phyloP scores from a whole-genome alignment of 2,888 invertebrate species.

The Lochmaea crataegi region DNA sequence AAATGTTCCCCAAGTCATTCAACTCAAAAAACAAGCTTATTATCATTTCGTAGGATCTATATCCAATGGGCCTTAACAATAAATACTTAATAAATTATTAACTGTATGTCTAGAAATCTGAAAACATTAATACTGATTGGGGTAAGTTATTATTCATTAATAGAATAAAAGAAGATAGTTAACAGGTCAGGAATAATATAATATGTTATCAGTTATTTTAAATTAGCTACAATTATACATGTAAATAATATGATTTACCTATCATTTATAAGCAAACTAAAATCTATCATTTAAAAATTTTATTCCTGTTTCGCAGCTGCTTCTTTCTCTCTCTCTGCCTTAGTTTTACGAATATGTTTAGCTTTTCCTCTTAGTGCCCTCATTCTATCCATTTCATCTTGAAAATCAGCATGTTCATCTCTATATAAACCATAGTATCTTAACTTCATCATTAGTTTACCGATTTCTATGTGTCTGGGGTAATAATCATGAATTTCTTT shows the following conservation, averaged over 20 bases:
- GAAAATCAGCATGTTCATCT: constrained; percentile 91
- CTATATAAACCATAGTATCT: constrained; percentile 83
- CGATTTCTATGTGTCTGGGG: constrained; percentile 84
- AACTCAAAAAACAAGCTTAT: no score
- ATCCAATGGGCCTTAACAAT: no score
- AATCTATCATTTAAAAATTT: not conserved
- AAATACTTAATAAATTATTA: no score
- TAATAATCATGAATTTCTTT: constrained; percentile 85
- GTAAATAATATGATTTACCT: no score
- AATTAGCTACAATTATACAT: constrained; percentile 1
- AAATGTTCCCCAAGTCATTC: no score
- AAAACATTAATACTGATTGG: no score
- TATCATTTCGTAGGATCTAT: no score
- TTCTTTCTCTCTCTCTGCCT: constrained; percentile 42
- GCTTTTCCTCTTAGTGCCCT: constrained; percentile 82
- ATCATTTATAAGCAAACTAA: constrained; percentile 6
- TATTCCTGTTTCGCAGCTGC: constrained; percentile 20
- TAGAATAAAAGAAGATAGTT: no score
- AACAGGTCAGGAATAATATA: no score
- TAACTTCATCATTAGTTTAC: constrained; percentile 77
- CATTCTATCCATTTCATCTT: constrained; percentile 85
- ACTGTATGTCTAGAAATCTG: no score
- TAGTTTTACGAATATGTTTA: constrained; percentile 60
- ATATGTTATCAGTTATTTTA: constrained; percentile 10
- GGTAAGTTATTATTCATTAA: no score